Evolutionary conservation across 2,888 invertebrate species (phyloP), one percentile per base, ranked within the genome.

Genomic region (Sarcophaga caerulescens): DNA sequence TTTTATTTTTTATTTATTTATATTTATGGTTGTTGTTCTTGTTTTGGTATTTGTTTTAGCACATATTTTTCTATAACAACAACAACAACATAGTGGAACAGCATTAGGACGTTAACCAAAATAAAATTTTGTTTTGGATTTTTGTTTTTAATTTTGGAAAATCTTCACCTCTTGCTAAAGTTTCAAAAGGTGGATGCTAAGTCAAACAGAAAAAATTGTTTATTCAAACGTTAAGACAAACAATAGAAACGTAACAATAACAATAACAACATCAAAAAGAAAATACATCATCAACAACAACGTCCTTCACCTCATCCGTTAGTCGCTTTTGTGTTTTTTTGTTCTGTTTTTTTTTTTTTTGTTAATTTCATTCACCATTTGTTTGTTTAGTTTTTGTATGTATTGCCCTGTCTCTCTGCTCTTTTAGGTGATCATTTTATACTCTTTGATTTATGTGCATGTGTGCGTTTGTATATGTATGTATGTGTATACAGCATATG

Each of bases 261-360:
- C 69, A 69, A 14, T n/a, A 45, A 17, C 68, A 68, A 8, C 35
- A 44, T 4, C 35, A 68, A 44, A 14, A 71, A 59, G 14, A 17
- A 59, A n/a, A 68, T 44, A 35, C 5, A 35, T 35, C 35, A 78
- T 63, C 14, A 68, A 82, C 17, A 52, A 74, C 74, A 84, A 84
- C 86, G 86, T 86, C 86, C 86, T 86, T 86, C 84, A 86, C 84
- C 86, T 86, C 86, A 81, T 75, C 84, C 86, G 86, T 78, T 35
- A 35, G 35, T 35, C 35, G 35, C 6, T 35, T 35, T 25, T 25
- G 1, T 25, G 5, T 8, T 35, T 35, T 35, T n/a, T n/a, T n/a
- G n/a, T n/a, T n/a, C n/a, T n/a, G n/a, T n/a, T n/a, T 35, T 10
- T 35, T 84, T 52, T 0, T 52, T 52, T 47, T 14, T 1, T 84